Base-by-base conservation (phyloP, 2,797 vertebrate species). In the Tiaroga cobitis region DNA sequence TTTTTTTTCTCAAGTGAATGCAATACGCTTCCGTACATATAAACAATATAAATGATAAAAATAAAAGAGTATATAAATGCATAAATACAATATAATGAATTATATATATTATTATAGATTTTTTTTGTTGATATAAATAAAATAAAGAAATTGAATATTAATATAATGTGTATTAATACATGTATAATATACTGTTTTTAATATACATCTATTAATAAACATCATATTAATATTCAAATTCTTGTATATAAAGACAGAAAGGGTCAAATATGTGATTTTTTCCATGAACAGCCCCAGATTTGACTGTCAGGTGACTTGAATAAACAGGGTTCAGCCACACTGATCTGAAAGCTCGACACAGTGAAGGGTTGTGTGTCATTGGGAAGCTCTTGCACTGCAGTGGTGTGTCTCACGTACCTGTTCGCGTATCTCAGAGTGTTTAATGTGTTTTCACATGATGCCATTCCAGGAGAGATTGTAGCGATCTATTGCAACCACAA, bases 371-470 rank as follows among this genome's bases (percentile, higher is more conserved):
- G 1, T 6, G 6, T 54, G 24, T 59, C 24, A 5, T 0, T 56
- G 19, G 16, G 51, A 21, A 3, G 7, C 19, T 29, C 11, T 67
- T 32, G 32, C 5, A 18, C 8, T 46, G 70, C 41, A 41, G 41
- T 67, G 46, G 10, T 11, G 16, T 18, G n/a, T 41, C 91, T 39
- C 0, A 89, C 92, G 90, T 95, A 99, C 98, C 98, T 98, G 94
- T 99, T 99, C 91, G 98, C 98, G 0, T 99, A 99, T 97, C 98
- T 96, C 93, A 99, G 86, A 0, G 98, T 99, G 93, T 99, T 99
- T 88, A 99, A 92, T 87, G 97, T 99, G 93, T 99, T 99, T 96
- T 99, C 98, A 95, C 98, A 99, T 8, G 98, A 99, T 18, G 97
- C 97, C 96, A 99, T 99, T 80, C 98, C 98, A 10, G 98, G 98